Percentiles rank a stretch among this genome's conserved stretches.
Evolutionary conservation across 2,113 vertebrate species (phyloP).

Genomic region (Dascyllus trimaculatus): DNA sequence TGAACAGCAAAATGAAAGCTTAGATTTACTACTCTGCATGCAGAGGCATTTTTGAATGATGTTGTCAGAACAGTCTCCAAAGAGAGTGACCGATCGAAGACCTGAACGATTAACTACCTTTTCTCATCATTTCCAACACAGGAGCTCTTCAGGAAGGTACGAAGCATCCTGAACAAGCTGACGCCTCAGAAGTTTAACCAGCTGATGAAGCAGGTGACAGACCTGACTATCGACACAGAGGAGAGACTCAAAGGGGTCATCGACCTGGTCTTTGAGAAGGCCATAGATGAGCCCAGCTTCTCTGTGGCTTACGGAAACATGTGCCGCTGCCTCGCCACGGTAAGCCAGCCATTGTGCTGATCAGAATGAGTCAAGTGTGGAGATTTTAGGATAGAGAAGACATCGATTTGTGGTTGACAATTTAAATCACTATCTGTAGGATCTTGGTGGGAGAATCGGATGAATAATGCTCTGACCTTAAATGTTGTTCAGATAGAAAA

Average conservation of each 20-base stretch:
- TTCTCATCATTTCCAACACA: constrained; percentile 58
- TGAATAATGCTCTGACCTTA: neutral
- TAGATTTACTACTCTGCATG: neutral
- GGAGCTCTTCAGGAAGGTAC: constrained; percentile 97
- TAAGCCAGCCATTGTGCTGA: constrained; percentile 69
- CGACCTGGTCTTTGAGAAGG: constrained; percentile 98
- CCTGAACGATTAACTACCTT: neutral
- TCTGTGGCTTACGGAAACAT: constrained; percentile 98
- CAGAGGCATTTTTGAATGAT: too few relatives aligned
- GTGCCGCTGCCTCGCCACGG: constrained; percentile 96
- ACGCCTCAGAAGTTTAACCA: constrained; percentile 99
- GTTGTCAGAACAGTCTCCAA: neutral
- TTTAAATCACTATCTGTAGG: neutral
- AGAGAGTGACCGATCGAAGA: neutral
- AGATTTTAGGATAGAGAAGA: neutral
- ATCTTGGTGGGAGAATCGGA: neutral
- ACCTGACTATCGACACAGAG: constrained; percentile 96
- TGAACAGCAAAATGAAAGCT: neutral
- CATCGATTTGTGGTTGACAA: neutral
- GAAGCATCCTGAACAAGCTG: constrained; percentile 98
- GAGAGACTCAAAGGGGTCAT: constrained; percentile 98
- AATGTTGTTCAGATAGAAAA: neutral
- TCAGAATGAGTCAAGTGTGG: neutral
- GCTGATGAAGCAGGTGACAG: constrained; percentile 98
- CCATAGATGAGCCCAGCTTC: constrained; percentile 97